These are phyloP conservation scores for Diloba caeruleocephala DNA, from an alignment of 2,888 invertebrate genomes.

Conservation along the genomic window DNA sequence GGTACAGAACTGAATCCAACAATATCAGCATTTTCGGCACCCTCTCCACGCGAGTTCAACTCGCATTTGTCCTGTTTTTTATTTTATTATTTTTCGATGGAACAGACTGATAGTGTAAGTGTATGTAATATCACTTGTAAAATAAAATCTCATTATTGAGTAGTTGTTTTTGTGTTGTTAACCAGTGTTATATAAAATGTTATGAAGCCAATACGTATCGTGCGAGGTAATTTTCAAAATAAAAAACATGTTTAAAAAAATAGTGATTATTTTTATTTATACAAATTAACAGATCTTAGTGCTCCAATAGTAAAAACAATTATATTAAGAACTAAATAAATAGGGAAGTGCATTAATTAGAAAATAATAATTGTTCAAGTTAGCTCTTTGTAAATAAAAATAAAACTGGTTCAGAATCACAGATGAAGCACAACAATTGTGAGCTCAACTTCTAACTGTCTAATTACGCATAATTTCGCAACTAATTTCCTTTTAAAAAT, in stretches of 20 bases:
- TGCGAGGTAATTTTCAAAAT: background rate
- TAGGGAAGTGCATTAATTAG: conserved; percentile 83
- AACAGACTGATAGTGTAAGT: conserved; percentile 46
- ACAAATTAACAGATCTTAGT: conserved; percentile 89
- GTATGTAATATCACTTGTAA: conserved; percentile 36
- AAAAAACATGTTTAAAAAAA: conserved; percentile 67
- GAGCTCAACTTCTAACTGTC: conserved; percentile 70
- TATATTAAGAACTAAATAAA: conserved; percentile 85
- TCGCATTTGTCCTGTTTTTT: no score
- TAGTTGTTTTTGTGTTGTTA: background rate
- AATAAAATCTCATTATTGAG: conserved; percentile 17
- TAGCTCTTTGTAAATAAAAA: conserved; percentile 75
- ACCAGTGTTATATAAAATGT: background rate
- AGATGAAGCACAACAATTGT: conserved; percentile 82
- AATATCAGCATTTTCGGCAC: no score
- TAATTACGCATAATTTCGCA: conserved; percentile 53
- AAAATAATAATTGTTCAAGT: conserved; percentile 80
- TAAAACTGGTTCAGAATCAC: conserved; percentile 84
- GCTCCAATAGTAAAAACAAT: conserved; percentile 83
- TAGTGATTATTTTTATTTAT: conserved; percentile 80
- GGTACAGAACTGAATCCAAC: no score
- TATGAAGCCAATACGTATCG: no score
- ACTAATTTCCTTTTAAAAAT: conserved; percentile 45
- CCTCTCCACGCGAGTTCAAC: no score
- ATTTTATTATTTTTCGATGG: no score